Base-by-base conservation (phyloP, 2,797 vertebrate species). In the Gambelia wislizenii region DNA sequence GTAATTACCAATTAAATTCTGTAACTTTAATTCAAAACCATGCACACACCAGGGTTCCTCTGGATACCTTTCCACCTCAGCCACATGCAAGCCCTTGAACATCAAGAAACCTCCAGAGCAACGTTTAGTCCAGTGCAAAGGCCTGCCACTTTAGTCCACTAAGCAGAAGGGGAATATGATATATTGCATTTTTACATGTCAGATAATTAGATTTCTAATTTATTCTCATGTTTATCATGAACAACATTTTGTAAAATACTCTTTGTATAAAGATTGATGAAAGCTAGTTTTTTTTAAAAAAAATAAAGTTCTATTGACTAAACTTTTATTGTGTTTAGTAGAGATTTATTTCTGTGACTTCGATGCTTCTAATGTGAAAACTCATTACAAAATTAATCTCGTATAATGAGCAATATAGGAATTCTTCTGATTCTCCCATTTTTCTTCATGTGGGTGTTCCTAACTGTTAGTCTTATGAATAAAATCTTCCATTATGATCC, bases 151-250 rank as follows among this genome's bases (percentile, higher is more conserved):
- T n/a, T n/a, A n/a, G n/a, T n/a, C n/a, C n/a, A n/a, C n/a, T 42
- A 75, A 52, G 1, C 10, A 44, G 72, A 85, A 59, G 27, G 10
- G 72, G 49, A 33, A 80, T 10, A 33, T 70, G 22, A 2, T 70
- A 96, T 96, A 95, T 95, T 80, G 5, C 4, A 56, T 79, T 87
- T 84, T 69, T 56, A 56, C 49, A 59, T 67, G 4, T 42, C 33
- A 78, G 56, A 84, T 70, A n/a, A 56, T 44, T 56, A 1, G 44
- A 36, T 72, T 77, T 79, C 42, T 72, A 79, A 89, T 84, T 89
- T 87, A 87, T 69, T 86, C 18, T 69, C 83, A 36, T 83, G 44
- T 83, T 89, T 85, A 36, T 89, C 36, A 59, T 79, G 25, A 47
- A 47, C 79, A 72, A 10, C 27, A 13, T 61, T 85, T 85, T 75